Evolutionary conservation across 2,888 invertebrate genomes (phyloP).

Genomic region (Mellilla xanthometata): DNA sequence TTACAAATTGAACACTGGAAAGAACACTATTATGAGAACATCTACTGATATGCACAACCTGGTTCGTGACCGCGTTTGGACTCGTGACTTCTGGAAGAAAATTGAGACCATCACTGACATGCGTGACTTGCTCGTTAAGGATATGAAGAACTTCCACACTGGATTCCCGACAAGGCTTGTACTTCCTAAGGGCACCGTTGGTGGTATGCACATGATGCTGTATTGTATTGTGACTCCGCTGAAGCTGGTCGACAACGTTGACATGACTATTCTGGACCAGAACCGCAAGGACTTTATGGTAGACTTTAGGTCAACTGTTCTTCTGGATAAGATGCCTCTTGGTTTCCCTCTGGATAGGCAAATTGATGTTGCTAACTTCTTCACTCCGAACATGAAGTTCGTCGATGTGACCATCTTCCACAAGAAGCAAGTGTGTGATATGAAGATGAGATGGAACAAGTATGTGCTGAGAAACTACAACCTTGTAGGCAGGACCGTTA

Average conservation of each 20-base stretch:
- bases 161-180: conserved; percentile 88
- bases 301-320: conserved; percentile 63
- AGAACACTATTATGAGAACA: conserved; percentile 84
- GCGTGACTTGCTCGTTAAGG: conserved; percentile 55
- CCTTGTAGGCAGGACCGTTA: conserved; percentile 52
- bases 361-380: conserved; percentile 82
- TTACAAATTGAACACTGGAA: conserved; percentile 83
- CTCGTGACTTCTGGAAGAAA: conserved; percentile 84
- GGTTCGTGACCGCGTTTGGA: conserved; percentile 85
- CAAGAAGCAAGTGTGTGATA: conserved; percentile 72
- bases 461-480: conserved; percentile 64
- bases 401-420: conserved; percentile 86
- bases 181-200: conserved; percentile 86
- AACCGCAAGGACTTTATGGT: conserved; percentile 65
- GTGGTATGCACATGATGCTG: conserved; percentile 85
- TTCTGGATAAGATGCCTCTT: conserved; percentile 84
- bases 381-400: conserved; percentile 86
- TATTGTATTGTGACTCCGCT: conserved; percentile 84
- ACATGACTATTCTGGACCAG: conserved; percentile 59
- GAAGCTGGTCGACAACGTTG: conserved; percentile 65
- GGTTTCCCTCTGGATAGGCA: conserved; percentile 90
- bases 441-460: conserved; percentile 68
- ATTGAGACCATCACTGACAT: conserved; percentile 78
- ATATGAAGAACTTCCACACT: conserved; percentile 77
- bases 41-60: conserved; percentile 86